Conservation (phyloP, 2,888 invertebrate species). For the Nezara viridula region DNA sequence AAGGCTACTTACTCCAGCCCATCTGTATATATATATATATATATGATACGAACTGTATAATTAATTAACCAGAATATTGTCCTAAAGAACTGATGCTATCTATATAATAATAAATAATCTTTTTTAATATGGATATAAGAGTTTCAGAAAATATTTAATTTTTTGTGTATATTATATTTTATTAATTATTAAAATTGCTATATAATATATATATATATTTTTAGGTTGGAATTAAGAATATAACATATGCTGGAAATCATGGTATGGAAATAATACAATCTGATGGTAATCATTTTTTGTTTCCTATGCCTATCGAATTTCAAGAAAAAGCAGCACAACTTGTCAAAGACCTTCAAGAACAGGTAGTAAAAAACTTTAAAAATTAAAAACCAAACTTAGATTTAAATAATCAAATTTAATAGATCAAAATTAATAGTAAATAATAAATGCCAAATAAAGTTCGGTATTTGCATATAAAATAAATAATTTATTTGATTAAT, state of each 20-base stretch:
- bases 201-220: slow-evolving; percentile 63
- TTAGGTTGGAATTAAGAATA: slow-evolving; percentile 87
- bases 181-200: background rate
- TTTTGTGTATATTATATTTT: background rate
- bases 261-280: slow-evolving; percentile 91
- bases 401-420: background rate
- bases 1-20: no score
- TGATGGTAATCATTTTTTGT: slow-evolving; percentile 90
- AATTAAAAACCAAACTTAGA: background rate
- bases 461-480: background rate
- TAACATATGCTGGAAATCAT: slow-evolving; percentile 92
- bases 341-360: slow-evolving; percentile 85
- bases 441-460: no score
- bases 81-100: no score
- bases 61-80: no score
- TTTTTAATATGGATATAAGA: background rate
- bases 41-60: no score
- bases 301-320: slow-evolving; percentile 89
- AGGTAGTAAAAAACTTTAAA: slow-evolving; percentile 71
- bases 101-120: no score
- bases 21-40: no score
- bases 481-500: no score
- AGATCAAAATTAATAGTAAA: no score
- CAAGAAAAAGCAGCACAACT: slow-evolving; percentile 84
- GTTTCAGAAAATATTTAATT: background rate